phyloP scores from a whole-genome alignment of 2,797 vertebrate species.

The Apogon talboti region DNA sequence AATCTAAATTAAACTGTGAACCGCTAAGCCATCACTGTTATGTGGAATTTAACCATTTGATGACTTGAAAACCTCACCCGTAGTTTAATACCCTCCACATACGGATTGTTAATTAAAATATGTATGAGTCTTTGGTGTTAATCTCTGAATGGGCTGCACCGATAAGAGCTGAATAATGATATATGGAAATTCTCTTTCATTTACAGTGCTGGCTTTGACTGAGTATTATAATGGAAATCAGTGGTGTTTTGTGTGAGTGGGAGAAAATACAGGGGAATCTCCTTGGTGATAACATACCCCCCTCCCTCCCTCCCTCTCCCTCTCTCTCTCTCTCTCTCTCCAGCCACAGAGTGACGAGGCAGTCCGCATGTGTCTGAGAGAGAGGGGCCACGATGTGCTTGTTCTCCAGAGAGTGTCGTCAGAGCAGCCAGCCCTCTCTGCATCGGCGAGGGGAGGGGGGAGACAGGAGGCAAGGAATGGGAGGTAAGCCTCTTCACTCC shows the following conservation, averaged over 20 bases:
- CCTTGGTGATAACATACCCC: slow-evolving; percentile 77
- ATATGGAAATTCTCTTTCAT: slow-evolving; percentile 74
- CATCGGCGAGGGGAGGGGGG: slow-evolving; percentile 80
- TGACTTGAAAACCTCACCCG: slow-evolving; percentile 44
- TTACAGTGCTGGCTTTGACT: slow-evolving; percentile 67
- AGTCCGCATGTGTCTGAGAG: slow-evolving; percentile 85
- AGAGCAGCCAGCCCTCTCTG: slow-evolving; percentile 84
- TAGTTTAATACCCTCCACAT: slow-evolving; percentile 61
- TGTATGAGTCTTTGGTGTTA: slow-evolving; percentile 67
- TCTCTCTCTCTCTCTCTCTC: slow-evolving; percentile 37
- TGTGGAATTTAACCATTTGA: slow-evolving; percentile 27
- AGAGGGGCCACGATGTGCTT: slow-evolving; percentile 88
- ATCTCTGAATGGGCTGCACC: slow-evolving; percentile 69
- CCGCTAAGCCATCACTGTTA: slow-evolving; percentile 27
- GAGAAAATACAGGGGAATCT: slow-evolving; percentile 78
- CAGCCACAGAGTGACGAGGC: slow-evolving; percentile 87
- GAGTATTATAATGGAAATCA: slow-evolving; percentile 83
- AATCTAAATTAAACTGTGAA: slow-evolving; percentile 26
- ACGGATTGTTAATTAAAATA: slow-evolving; percentile 76
- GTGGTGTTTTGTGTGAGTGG: slow-evolving; percentile 66
- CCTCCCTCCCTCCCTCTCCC: slow-evolving; percentile 33
- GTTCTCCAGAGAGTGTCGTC: slow-evolving; percentile 91
- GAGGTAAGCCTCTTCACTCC: slow-evolving; percentile 87
- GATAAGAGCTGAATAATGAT: slow-evolving; percentile 78
- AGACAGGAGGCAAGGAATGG: slow-evolving; percentile 81